phyloP scores from a whole-genome alignment of 2,113 vertebrate genomes.

The Protobothrops flavoviridis region DNA sequence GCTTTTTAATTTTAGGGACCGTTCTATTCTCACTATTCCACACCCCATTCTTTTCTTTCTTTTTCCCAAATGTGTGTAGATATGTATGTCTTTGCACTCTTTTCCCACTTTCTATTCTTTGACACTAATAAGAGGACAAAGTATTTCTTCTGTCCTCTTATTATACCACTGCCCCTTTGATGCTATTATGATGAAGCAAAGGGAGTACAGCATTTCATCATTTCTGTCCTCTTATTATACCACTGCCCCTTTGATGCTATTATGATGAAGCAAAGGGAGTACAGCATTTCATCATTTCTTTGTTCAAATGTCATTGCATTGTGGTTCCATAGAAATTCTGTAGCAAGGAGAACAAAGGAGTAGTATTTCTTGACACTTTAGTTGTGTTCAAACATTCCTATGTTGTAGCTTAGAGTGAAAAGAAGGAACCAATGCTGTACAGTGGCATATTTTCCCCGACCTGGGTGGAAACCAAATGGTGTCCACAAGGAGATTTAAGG shows the following conservation, averaged over 20 bases:
- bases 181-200: not conserved
- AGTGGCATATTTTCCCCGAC: not conserved
- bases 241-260: not conserved
- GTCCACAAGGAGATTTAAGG: not conserved
- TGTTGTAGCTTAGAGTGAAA: not conserved
- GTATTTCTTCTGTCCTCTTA: not conserved
- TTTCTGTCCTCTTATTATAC: not conserved
- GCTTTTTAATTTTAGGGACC: not conserved
- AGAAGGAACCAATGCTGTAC: not conserved
- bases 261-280: not conserved
- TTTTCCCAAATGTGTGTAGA: not conserved
- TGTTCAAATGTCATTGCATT: not conserved
- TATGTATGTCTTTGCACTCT: not conserved
- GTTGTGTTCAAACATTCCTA: not conserved
- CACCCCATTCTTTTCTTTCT: not conserved
- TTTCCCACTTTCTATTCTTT: not conserved
- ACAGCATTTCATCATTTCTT: not conserved
- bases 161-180: not conserved
- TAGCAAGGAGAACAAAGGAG: not conserved
- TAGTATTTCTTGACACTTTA: not conserved
- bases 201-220: not conserved
- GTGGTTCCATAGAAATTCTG: not conserved
- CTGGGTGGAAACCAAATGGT: not conserved
- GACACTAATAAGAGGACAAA: not conserved
- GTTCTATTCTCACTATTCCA: not conserved